A percentile compares a stretch with the other conserved stretches of the same genome.
Conservation (phyloP, 2,797 vertebrate species). For the Microctenopoma stevenorrisi region DNA sequence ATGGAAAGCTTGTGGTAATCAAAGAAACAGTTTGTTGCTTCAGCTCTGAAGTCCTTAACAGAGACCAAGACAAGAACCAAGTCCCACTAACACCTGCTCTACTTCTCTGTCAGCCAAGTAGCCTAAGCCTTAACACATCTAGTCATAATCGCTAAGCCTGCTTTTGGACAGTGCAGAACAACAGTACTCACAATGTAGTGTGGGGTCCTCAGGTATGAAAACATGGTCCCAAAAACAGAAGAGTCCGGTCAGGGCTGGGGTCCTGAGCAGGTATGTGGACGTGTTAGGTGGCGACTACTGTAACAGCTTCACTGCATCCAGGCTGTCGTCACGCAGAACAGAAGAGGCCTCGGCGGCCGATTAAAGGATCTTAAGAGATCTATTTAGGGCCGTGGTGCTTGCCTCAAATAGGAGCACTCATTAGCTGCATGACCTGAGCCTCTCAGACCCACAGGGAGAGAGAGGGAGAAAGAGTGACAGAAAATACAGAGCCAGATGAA, state of each 20-base stretch:
- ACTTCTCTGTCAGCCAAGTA: conserved; percentile 56
- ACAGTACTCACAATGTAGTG: conserved; percentile 76
- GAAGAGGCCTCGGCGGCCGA: conserved; percentile 56
- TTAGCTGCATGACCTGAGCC: conserved; percentile 73
- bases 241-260: neutral
- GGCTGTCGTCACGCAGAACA: conserved; percentile 34
- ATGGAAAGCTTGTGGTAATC: neutral
- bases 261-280: conserved; percentile 22
- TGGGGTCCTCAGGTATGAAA: conserved; percentile 75
- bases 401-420: conserved; percentile 80
- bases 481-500: conserved; percentile 36
- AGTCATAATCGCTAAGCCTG: conserved; percentile 4
- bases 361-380: conserved; percentile 76
- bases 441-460: conserved; percentile 14
- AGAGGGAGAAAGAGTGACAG: conserved; percentile 2
- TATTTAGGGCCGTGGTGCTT: conserved; percentile 74
- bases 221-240: conserved; percentile 66
- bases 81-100: conserved; percentile 49
- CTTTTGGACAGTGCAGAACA: neutral
- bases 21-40: neutral
- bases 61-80: conserved; percentile 15
- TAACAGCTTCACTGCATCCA: conserved; percentile 31
- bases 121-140: conserved; percentile 37
- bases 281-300: conserved; percentile 6
- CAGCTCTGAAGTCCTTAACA: neutral